phyloP scores from a whole-genome alignment of 1,140 invertebrate genomes.

The Aphis craccivora region DNA sequence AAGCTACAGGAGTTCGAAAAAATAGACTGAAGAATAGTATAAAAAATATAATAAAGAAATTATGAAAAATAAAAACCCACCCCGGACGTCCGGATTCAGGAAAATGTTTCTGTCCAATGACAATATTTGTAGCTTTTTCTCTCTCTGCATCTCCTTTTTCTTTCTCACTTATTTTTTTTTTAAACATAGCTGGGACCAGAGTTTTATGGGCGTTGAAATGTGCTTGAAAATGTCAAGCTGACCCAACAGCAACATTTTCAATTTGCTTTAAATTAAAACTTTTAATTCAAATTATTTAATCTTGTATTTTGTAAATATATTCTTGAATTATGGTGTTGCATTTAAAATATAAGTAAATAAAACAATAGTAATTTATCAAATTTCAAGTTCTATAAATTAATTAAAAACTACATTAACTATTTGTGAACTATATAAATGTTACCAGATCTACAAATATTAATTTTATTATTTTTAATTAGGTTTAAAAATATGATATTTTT shows the following conservation, averaged over 20 bases:
- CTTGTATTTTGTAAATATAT: not conserved
- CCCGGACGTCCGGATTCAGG: not conserved
- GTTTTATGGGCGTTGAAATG: constrained; percentile 22
- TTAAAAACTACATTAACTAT: not conserved
- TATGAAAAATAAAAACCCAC: constrained; percentile 31
- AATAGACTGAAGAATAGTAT: not conserved
- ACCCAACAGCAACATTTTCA: not conserved
- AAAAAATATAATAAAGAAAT: not conserved
- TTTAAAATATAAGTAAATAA: not conserved
- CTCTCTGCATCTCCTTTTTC: not conserved
- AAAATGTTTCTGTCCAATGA: constrained; percentile 36
- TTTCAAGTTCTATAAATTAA: not conserved
- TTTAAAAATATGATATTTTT: not conserved
- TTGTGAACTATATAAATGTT: not conserved
- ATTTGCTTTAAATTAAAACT: constrained; percentile 28
- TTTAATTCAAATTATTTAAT: constrained; percentile 4
- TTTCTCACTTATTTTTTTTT: not conserved
- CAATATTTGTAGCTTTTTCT: not conserved
- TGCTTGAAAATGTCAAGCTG: constrained; percentile 5
- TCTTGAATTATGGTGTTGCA: not conserved
- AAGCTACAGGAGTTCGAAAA: not conserved
- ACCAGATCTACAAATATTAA: not conserved
- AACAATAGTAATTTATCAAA: not conserved
- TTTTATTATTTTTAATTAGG: not conserved
- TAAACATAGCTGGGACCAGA: not conserved